phyloP scores from a whole-genome alignment of 1,140 invertebrate genomes.

The Diachasmimorpha longicaudata region DNA sequence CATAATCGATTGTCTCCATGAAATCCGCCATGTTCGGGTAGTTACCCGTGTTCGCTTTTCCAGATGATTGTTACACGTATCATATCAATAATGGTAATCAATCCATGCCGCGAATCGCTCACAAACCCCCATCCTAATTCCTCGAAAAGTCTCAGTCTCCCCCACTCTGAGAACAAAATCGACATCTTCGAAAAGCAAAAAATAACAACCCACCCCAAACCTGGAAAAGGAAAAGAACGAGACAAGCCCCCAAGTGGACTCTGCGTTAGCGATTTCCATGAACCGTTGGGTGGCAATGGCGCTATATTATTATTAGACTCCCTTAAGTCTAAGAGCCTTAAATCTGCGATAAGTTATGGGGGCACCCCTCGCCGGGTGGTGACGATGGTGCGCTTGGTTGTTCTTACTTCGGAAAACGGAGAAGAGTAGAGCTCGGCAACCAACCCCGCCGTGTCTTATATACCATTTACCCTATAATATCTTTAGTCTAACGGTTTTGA shows the following conservation, averaged over 20 bases:
- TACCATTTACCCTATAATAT: slow-evolving; percentile 11
- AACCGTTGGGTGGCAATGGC: slow-evolving; percentile 48
- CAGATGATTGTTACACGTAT: too few species aligned
- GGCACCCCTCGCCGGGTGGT: slow-evolving; percentile 45
- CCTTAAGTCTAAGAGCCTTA: slow-evolving; percentile 66
- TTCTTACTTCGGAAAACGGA: slow-evolving; percentile 21
- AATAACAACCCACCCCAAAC: neutral
- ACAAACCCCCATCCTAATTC: too few species aligned
- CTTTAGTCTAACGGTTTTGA: neutral
- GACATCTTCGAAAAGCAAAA: neutral
- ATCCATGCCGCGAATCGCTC: too few species aligned
- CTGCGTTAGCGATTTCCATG: slow-evolving; percentile 48
- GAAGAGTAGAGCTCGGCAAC: slow-evolving; percentile 26
- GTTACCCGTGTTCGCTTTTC: too few species aligned
- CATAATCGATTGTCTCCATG: too few species aligned
- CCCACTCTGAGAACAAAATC: too few species aligned
- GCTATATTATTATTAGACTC: slow-evolving; percentile 66
- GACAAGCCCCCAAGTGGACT: neutral
- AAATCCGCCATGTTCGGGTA: too few species aligned
- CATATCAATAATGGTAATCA: too few species aligned
- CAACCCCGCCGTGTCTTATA: slow-evolving; percentile 24
- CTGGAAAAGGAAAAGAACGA: neutral
- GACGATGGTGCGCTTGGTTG: neutral
- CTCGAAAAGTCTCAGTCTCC: too few species aligned
- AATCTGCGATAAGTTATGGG: slow-evolving; percentile 66